These are phyloP conservation scores for Drosophila funebris DNA, from an alignment of 1,140 invertebrate species.

Conservation along the genomic window DNA sequence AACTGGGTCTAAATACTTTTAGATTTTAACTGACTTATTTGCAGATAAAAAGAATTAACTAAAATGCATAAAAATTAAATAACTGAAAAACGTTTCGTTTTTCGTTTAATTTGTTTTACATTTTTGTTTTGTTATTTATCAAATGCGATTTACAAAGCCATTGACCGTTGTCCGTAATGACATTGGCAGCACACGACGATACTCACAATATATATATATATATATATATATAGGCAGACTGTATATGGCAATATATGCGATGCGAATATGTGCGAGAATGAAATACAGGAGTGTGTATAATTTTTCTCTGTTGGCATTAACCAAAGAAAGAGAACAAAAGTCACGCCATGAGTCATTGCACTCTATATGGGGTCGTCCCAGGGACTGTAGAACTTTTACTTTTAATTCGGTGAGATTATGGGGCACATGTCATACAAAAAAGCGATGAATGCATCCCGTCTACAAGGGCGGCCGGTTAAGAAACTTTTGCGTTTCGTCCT, in stretches of 20 bases:
- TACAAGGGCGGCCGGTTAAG: conserved; percentile 35
- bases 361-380: conserved; percentile 41
- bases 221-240: no score
- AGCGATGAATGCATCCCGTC: not conserved
- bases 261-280: not conserved
- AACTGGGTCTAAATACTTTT: not conserved
- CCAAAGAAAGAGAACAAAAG: conserved; percentile 77
- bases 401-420: conserved; percentile 17
- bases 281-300: conserved; percentile 11
- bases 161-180: conserved; percentile 72
- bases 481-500: conserved; percentile 46
- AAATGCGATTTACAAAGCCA: conserved; percentile 48
- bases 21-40: not conserved
- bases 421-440: not conserved
- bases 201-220: no score
- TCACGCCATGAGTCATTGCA: conserved; percentile 78
- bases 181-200: conserved; percentile 49
- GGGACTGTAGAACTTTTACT: conserved; percentile 64
- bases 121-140: conserved; percentile 25
- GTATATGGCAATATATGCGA: conserved; percentile 7
- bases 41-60: not conserved
- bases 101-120: conserved; percentile 3
- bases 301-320: conserved; percentile 47
- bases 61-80: conserved; percentile 6
- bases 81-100: conserved; percentile 10